These are phyloP conservation scores for Cephus runcator DNA, from an alignment of 2,888 invertebrate genomes.

Conservation along the genomic window DNA sequence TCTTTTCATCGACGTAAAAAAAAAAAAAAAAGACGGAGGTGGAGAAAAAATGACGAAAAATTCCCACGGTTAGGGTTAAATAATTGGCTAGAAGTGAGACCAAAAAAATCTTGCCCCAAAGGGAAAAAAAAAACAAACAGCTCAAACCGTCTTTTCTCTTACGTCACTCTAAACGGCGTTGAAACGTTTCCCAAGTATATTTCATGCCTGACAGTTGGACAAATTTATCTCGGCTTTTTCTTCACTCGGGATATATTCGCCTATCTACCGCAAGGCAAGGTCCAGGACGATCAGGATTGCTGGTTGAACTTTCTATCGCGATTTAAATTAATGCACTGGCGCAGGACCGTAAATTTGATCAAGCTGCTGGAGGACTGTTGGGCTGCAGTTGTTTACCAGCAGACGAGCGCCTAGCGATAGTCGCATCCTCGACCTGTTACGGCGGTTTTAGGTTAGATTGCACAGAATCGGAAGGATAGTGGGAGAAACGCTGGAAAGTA, in stretches of 20 bases:
- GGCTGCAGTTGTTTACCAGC: conserved; percentile 19
- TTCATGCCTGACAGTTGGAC: neutral
- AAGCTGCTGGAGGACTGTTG: conserved; percentile 9
- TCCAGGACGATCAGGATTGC: neutral
- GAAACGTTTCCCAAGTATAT: neutral
- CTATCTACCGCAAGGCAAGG: neutral
- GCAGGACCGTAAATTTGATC: conserved; percentile 13
- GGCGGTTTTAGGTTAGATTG: neutral
- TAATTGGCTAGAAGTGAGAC: neutral
- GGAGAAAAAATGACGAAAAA: neutral
- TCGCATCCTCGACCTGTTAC: conserved; percentile 9
- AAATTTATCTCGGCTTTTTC: neutral
- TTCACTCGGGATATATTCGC: neutral
- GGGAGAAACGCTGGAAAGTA: neutral
- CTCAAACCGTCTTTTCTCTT: neutral
- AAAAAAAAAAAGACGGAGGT: too few relatives aligned
- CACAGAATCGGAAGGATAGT: neutral
- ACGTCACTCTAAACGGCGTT: neutral
- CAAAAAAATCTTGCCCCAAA: neutral
- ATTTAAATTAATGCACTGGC: neutral
- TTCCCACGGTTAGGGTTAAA: neutral
- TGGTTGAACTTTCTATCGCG: neutral
- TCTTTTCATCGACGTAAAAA: neutral
- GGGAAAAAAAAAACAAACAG: neutral
- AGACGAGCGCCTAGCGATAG: conserved; percentile 15